A percentile compares a stretch with the other conserved stretches of the same genome.
Conservation (phyloP, 2,113 vertebrate genomes). For the Carollia perspicillata region DNA sequence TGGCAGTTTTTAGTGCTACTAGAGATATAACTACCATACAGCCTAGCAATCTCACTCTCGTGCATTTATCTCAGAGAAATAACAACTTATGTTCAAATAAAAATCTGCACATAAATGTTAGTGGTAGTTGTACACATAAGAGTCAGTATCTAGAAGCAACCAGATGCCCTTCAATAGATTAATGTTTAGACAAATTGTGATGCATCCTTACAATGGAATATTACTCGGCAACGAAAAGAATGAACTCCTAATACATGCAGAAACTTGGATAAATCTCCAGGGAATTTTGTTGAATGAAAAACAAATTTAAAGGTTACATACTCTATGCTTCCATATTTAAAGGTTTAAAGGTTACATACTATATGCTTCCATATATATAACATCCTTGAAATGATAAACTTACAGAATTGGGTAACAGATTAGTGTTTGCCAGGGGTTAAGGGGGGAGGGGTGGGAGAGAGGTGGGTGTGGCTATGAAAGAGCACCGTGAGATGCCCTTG, state of each 20-base stretch:
- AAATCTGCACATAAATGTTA: not conserved
- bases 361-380: not conserved
- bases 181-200: not conserved
- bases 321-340: not conserved
- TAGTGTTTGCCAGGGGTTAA: not conserved
- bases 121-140: not conserved
- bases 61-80: not conserved
- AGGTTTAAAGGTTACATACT: not conserved
- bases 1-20: not conserved
- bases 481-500: not conserved
- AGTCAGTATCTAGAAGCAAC: not conserved
- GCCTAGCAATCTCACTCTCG: not conserved
- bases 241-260: not conserved
- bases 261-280: not conserved
- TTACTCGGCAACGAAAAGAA: not conserved
- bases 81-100: not conserved
- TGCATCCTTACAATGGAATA: not conserved
- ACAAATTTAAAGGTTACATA: not conserved
- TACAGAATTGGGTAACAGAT: not conserved
- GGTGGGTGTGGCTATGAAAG: not conserved
- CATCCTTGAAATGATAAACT: not conserved
- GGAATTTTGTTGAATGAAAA: not conserved
- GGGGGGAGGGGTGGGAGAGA: not conserved
- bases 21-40: not conserved
- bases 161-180: not conserved